phyloP scores from a whole-genome alignment of 2,888 invertebrate genomes.

The Trypoxylon attenuatum region DNA sequence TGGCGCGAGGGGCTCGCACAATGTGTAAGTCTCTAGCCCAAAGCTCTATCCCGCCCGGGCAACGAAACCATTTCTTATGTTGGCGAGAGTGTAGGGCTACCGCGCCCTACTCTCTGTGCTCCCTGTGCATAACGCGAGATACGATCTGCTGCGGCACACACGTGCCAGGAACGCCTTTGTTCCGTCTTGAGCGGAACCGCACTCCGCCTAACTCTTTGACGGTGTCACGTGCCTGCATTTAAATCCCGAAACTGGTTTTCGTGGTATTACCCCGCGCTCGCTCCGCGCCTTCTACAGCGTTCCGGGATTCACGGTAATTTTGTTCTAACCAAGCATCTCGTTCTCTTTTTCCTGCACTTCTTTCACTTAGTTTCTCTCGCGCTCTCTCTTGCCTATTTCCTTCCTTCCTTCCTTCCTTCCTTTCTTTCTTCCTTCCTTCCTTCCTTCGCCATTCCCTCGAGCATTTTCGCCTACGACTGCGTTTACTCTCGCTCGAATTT shows the following conservation, averaged over 20 bases:
- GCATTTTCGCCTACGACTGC: too few relatives aligned
- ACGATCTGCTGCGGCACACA: slow-evolving; percentile 37
- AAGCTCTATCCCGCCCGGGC: slow-evolving; percentile 3
- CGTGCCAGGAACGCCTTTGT: slow-evolving; percentile 45
- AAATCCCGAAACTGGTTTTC: slow-evolving; percentile 27
- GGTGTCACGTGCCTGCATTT: slow-evolving; percentile 33
- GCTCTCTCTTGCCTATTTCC: too few relatives aligned
- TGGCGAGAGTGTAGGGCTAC: background rate
- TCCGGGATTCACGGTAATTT: background rate
- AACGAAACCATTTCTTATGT: slow-evolving; percentile 20
- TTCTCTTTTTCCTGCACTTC: background rate
- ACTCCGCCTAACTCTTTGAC: slow-evolving; percentile 24
- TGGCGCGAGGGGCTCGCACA: too few relatives aligned
- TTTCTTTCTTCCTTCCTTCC: too few relatives aligned
- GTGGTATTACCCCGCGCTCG: background rate
- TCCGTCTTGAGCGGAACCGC: slow-evolving; percentile 16
- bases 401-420: too few relatives aligned
- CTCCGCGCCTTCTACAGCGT: background rate
- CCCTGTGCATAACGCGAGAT: slow-evolving; percentile 37
- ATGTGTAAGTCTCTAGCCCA: too few relatives aligned
- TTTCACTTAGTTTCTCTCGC: slow-evolving; percentile 11
- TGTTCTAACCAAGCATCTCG: too few relatives aligned
- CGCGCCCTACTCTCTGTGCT: slow-evolving; percentile 4
- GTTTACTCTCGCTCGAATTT: background rate
- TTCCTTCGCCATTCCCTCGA: too few relatives aligned